Evolutionary conservation across 2,888 invertebrate species (phyloP), one percentile per base, ranked within the genome.

Genomic region (Luffia ferchaultella): DNA sequence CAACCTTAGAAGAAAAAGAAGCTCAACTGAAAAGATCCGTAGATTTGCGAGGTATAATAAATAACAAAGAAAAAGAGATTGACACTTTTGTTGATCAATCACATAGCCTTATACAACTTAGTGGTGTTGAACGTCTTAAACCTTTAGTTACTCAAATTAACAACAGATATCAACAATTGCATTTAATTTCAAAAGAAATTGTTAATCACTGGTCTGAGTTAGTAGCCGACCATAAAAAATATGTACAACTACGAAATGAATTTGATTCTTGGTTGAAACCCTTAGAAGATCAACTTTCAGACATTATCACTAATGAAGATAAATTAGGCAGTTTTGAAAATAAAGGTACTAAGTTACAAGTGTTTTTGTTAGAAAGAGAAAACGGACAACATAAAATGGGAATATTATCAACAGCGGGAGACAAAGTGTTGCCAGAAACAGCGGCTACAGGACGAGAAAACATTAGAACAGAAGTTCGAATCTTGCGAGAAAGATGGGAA

Each of bases 381-480:
- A 92, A 93, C 64, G 95, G 94, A 1, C 91, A 93, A 60, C 90
- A 90, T 60, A 89, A 93, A 60, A 85, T 97, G 30, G 87, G 88
- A 50, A 87, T 89, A 42, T 74, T 96, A 16, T 90, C 91, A 15
- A 86, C 90, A 2, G 87, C 92, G 0, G 95, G 95, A 1, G 97
- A 98, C 65, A 91, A 92, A 68, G 88, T 97, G n/a, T 87, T 96
- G 54, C 94, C 96, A 0, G 95, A 96, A 70, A 98, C 97, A 1
- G 93, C 96, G 9, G 92, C 97, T 0, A 90, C 91, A 59, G 97
- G 97, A 0, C 88, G 97, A 54, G 97, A 98, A 70, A 88, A 87
- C 49, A 91, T 97, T 51, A 88, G 97, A n/a, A 89, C 91, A 57
- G 93, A 96, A 68, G 79, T 97, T 52, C 87, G 95, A 62, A 85